phyloP scores from a whole-genome alignment of 1,140 invertebrate species.

The Drosophila saltans region DNA sequence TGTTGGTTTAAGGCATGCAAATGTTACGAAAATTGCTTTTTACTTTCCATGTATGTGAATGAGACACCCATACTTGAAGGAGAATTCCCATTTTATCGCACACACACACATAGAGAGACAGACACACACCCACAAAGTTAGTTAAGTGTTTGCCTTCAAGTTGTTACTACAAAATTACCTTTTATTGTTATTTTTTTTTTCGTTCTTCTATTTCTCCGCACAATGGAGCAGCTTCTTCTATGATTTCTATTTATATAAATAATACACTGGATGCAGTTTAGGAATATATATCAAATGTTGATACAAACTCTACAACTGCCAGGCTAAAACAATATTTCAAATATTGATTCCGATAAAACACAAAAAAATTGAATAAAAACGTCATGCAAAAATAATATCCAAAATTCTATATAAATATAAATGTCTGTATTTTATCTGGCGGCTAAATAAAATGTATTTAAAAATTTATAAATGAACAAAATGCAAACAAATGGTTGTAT shows the following conservation, averaged over 20 bases:
- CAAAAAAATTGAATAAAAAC: too few relatives aligned
- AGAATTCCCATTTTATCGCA: slow-evolving; percentile 24
- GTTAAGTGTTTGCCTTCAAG: slow-evolving; percentile 73
- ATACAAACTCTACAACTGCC: too few relatives aligned
- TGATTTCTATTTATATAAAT: background rate
- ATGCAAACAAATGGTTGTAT: too few relatives aligned
- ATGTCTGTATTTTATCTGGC: too few relatives aligned
- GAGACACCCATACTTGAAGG: slow-evolving; percentile 38
- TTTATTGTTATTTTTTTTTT: slow-evolving; percentile 61
- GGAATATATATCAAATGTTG: background rate
- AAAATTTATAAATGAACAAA: too few relatives aligned
- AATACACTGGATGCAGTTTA: background rate
- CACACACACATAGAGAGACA: slow-evolving; percentile 11
- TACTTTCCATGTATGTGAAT: slow-evolving; percentile 75
- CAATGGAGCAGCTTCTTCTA: slow-evolving; percentile 21
- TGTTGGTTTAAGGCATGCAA: slow-evolving; percentile 77
- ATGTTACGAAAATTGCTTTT: slow-evolving; percentile 81
- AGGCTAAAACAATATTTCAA: too few relatives aligned
- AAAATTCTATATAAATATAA: too few relatives aligned
- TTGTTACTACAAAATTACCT: slow-evolving; percentile 76
- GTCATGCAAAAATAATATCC: too few relatives aligned
- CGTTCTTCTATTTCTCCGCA: slow-evolving; percentile 6
- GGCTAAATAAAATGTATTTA: too few relatives aligned
- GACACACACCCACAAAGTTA: slow-evolving; percentile 52
- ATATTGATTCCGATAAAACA: too few relatives aligned